Evolutionary conservation across 2,113 vertebrate genomes (phyloP), one percentile per base, ranked within the genome.

Genomic region (Nematolebias whitei): DNA sequence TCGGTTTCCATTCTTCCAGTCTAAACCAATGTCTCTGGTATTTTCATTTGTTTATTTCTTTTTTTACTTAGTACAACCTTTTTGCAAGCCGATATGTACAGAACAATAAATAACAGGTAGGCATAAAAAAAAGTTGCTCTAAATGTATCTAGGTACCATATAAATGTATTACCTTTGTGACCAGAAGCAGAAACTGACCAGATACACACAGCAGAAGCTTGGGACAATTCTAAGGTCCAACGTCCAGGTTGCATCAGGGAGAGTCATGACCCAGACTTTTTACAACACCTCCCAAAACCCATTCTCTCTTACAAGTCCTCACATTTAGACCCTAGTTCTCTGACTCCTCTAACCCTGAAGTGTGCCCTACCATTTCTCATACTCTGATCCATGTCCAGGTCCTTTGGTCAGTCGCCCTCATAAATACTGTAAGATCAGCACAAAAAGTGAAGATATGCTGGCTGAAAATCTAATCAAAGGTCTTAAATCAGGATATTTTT

Each of bases 401-500:
- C 71, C 71, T 79, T 82, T 66, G 72, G 79, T 57, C 41, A 68
- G 73, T 68, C 69, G 60, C 68, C 68, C 71, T 82, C 73, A 88
- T 77, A 80, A 87, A 87, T 86, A n/a, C n/a, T n/a, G n/a, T n/a
- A 86, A 84, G 79, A 76, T 88, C 79, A 84, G 61, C 2, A 11
- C 35, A 62, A 66, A 81, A 66, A 80, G 76, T 76, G 61, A 77
- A 62, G 64, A 78, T 70, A 69, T 73, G 79, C 74, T 51, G 20
- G 57, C 35, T 35, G 67, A 57, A 83, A 84, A 82, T 80, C 76
- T 80, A 52, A 82, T 80, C 70, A 78, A 68, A 74, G 44, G 79
- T 80, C 81, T 88, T 78, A 84, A 87, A 87, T 62, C 71, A 32
- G 76, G 69, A 78, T 82, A 77, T 88, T 84, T 84, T 83, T 84